These are phyloP conservation scores for Oncorhynchus keta DNA, from an alignment of 2,113 vertebrate genomes.

Conservation along the genomic window DNA sequence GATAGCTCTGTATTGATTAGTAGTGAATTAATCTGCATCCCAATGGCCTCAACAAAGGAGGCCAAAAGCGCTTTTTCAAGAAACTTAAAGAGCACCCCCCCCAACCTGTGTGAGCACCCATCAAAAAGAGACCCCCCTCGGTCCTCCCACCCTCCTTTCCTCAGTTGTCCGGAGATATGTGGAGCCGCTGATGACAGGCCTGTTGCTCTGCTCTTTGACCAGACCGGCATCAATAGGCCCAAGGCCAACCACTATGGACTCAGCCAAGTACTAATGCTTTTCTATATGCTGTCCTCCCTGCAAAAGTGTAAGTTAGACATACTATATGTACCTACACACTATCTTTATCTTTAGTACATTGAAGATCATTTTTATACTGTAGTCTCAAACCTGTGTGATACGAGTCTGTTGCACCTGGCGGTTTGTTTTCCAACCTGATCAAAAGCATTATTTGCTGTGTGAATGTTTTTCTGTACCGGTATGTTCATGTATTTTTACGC, in stretches of 20 bases:
- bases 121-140: constrained; percentile 31
- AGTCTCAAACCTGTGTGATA: not conserved
- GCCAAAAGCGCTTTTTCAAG: not conserved
- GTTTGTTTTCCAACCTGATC: no score
- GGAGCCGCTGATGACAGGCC: constrained; percentile 46
- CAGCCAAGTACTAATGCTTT: no score
- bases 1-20: constrained; percentile 22
- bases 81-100: constrained; percentile 15
- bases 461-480: no score
- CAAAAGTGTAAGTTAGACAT: not conserved
- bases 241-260: not conserved
- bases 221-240: constrained; percentile 29
- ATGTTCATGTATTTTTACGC: no score
- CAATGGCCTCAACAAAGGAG: constrained; percentile 31
- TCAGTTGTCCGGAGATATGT: constrained; percentile 2
- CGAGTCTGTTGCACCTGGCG: not conserved
- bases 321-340: not conserved
- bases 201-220: constrained; percentile 42
- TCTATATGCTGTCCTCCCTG: not conserved
- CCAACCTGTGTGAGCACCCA: constrained; percentile 23
- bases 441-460: no score
- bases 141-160: constrained; percentile 23
- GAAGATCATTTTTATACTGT: not conserved
- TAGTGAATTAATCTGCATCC: constrained; percentile 30
- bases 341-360: not conserved